Conservation (phyloP, 2,113 vertebrate genomes). For the Ammospiza caudacuta region DNA sequence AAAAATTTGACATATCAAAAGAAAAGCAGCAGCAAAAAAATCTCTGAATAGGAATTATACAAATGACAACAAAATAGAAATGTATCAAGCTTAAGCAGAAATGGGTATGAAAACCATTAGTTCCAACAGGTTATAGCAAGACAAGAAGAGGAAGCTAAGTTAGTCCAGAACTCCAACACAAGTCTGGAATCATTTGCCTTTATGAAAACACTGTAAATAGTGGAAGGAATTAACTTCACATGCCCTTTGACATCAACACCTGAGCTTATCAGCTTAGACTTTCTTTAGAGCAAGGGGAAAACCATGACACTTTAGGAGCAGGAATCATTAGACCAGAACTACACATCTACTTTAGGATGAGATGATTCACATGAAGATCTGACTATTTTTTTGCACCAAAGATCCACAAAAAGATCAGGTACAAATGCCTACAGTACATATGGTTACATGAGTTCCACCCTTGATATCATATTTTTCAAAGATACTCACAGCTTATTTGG, state of each 20-base stretch:
- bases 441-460: neutral
- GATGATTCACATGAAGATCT: constrained; percentile 22
- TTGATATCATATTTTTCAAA: neutral
- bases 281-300: neutral
- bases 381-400: neutral
- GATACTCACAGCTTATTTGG: neutral
- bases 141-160: neutral
- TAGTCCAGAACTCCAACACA: neutral
- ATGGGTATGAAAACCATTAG: neutral
- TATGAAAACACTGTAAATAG: neutral
- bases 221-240: neutral
- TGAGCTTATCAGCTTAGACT: neutral
- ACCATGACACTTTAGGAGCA: neutral
- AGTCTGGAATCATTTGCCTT: neutral
- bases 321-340: neutral
- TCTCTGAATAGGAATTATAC: neutral
- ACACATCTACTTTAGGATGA: neutral
- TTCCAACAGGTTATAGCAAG: neutral
- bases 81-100: neutral
- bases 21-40: neutral
- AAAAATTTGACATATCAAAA: neutral
- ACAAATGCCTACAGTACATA: neutral
- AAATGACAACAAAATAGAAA: neutral
- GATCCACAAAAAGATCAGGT: neutral
- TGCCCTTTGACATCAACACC: constrained; percentile 10